Evolutionary conservation across 2,797 vertebrate genomes (phyloP).

Genomic region (Esox lucius): DNA sequence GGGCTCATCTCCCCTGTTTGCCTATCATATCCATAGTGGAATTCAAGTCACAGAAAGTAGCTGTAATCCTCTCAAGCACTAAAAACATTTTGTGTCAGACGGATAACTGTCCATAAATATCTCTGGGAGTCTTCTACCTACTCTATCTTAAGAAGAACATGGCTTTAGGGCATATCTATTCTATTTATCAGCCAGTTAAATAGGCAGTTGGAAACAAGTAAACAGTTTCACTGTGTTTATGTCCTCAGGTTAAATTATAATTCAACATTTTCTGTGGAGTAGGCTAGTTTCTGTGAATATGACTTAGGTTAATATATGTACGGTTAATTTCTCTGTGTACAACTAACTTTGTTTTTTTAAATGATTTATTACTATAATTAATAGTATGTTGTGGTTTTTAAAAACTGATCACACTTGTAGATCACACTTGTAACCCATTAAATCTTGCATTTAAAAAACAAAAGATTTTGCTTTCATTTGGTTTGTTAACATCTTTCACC

Average conservation of each 20-base stretch:
- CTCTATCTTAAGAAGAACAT: not conserved
- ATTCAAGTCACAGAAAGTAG: not conserved
- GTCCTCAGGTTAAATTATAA: not conserved
- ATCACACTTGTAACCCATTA: too few species aligned
- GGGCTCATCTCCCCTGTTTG: not conserved
- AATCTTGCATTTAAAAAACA: too few species aligned
- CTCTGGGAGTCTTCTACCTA: not conserved
- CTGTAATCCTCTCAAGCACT: not conserved
- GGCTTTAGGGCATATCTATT: not conserved
- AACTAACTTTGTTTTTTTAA: too few species aligned
- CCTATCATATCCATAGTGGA: not conserved
- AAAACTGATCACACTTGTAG: too few species aligned
- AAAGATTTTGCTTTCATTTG: too few species aligned
- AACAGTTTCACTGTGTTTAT: not conserved
- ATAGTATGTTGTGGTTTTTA: too few species aligned
- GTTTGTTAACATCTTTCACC: too few species aligned
- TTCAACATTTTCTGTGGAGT: not conserved
- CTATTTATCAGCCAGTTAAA: not conserved
- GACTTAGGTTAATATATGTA: not conserved
- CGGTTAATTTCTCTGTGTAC: too few species aligned
- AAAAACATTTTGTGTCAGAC: not conserved
- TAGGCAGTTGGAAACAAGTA: not conserved
- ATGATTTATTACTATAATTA: too few species aligned
- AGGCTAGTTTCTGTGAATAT: not conserved
- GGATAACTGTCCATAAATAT: not conserved